phyloP scores from a whole-genome alignment of 2,888 invertebrate genomes.

The Adelognathus sp. region DNA sequence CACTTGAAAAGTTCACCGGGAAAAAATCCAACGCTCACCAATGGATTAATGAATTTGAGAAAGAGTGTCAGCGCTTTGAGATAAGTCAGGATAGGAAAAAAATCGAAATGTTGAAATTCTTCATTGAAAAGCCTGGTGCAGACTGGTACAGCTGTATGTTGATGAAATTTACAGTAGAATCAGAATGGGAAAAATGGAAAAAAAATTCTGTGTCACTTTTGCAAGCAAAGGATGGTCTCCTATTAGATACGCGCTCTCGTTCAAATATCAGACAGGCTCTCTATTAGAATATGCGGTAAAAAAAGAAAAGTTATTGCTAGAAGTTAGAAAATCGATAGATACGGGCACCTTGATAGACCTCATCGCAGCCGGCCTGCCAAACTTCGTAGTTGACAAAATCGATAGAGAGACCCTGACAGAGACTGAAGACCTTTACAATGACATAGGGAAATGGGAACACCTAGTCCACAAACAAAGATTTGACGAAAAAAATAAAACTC shows the following conservation, averaged over 20 bases:
- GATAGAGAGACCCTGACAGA: constrained; percentile 63
- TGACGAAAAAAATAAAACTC: no score
- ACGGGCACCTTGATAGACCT: constrained; percentile 51
- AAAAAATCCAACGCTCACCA: constrained; percentile 39
- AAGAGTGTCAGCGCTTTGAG: not conserved
- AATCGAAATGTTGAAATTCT: constrained; percentile 1
- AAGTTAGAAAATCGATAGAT: not conserved
- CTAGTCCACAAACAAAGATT: no score
- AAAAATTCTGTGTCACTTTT: constrained; percentile 64
- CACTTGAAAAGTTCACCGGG: constrained; percentile 30
- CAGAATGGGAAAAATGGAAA: constrained; percentile 60
- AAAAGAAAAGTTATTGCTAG: constrained; percentile 9
- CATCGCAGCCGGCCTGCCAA: constrained; percentile 65
- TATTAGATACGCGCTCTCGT: not conserved
- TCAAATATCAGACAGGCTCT: not conserved
- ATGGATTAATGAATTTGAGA: constrained; percentile 17
- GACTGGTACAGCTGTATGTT: constrained; percentile 15
- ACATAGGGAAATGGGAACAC: constrained; percentile 66
- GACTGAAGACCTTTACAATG: constrained; percentile 66
- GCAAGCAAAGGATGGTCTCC: constrained; percentile 23
- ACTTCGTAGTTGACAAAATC: constrained; percentile 63
- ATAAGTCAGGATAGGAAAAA: not conserved
- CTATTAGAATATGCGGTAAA: not conserved
- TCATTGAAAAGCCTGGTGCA: not conserved
- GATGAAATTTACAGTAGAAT: constrained; percentile 5